Evolutionary conservation across 2,113 vertebrate species (phyloP), one percentile per base, ranked within the genome.

Genomic region (Labrus mixtus): DNA sequence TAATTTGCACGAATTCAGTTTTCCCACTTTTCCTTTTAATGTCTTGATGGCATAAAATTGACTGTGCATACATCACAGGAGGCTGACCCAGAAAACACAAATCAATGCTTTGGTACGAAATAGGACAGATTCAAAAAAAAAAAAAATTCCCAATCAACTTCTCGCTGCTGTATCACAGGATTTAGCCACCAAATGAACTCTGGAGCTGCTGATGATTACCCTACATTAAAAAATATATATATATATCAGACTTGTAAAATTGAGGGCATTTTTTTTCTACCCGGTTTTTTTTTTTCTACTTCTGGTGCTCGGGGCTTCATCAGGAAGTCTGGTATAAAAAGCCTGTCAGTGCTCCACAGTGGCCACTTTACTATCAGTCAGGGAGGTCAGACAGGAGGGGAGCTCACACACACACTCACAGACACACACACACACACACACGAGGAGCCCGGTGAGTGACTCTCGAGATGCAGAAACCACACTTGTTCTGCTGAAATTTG

Each of bases 341-440:
- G 90, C 85, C 82, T 85, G 93, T 93, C 90, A 92, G 90, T 51
- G 91, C 89, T 33, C 92, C 89, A 88, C 92, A 89, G 92, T 91
- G 94, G 93, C 82, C 89, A 88, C 90, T 89, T 69, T 66, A 84
- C 92, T 92, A 84, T 93, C 91, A 91, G 92, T 95, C 92, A 93
- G 83, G 89, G 83, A 88, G 91, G 89, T 85, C 85, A 91, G 83
- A 61, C 79, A 84, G 86, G 75, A 89, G 82, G 82, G 84, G 84
- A 60, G 81, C 79, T 79, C 84, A 83, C 83, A 62, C 62, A 67
- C 83, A 71, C 84, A 67, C 83, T 59, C 62, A 67, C 83, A 71
- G 83, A 67, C 29, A 33, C 29, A 33, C 29, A 33, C 84, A 83
- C 83, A 62, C 62, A 67, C 83, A 71, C 84, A 67, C 80, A 59